phyloP scores from a whole-genome alignment of 2,888 invertebrate genomes.

The Ennomos quercinarius region DNA sequence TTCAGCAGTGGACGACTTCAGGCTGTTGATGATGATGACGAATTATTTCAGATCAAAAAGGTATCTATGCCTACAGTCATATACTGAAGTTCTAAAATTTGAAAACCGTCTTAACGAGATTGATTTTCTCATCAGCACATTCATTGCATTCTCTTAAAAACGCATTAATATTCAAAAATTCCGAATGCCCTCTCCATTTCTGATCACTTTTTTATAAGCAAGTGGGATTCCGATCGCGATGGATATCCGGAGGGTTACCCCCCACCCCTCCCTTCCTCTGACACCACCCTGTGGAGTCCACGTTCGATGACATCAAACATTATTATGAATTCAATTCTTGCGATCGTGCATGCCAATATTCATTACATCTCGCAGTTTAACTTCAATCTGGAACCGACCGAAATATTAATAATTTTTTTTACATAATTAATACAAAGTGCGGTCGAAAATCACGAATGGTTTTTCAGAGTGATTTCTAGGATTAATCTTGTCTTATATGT shows the following conservation, averaged over 20 bases:
- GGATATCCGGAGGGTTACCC: constrained; percentile 26
- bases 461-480: background rate
- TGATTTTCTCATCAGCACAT: constrained; percentile 1
- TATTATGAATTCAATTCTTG: constrained; percentile 45
- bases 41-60: too few relatives aligned
- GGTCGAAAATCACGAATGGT: constrained; percentile 5
- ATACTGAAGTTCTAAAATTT: too few relatives aligned
- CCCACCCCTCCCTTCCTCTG: background rate
- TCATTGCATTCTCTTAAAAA: constrained; percentile 18
- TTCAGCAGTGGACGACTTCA: too few relatives aligned
- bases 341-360: constrained; percentile 45
- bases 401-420: constrained; percentile 36
- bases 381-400: constrained; percentile 33
- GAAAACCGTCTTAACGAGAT: too few relatives aligned
- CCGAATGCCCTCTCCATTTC: constrained; percentile 31
- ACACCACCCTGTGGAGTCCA: background rate
- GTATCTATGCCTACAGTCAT: too few relatives aligned
- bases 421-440: constrained; percentile 30
- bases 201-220: constrained; percentile 43
- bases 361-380: constrained; percentile 41
- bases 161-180: constrained; percentile 30
- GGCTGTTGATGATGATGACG: too few relatives aligned
- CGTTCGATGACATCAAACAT: constrained; percentile 29
- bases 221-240: constrained; percentile 33
- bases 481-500: background rate